Base-by-base conservation (phyloP, 2,113 vertebrate species). In the Piaya cayana region DNA sequence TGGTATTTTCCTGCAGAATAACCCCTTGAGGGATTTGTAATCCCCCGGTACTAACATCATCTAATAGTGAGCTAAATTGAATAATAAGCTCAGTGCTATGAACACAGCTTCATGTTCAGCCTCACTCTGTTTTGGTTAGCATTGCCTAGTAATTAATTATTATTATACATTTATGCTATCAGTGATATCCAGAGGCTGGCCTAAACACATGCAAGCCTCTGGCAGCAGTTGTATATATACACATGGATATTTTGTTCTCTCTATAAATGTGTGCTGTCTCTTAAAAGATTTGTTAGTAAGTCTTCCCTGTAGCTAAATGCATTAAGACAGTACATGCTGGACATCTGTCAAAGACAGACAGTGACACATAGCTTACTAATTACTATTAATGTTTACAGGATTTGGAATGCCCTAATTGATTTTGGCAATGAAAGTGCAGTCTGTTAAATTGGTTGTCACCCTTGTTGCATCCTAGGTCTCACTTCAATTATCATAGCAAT, bases 371-470 rank as follows among this genome's bases (percentile, higher is more conserved):
- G 77, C 79, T 91, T 79, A 47, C 86, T 88, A 88, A 93, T 94
- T 93, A 92, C 80, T 89, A 63, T 76, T 77, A 86, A 79, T 69
- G 63, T 92, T 95, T 93, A 79, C 92, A 91, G 86, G 55, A 70
- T 93, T 82, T 67, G 42, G 74, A 76, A 85, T 55, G 78, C 53
- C 26, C 22, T 89, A 93, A 93, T 93, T 87, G 88, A 95, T 95
- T 94, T 89, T 95, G 95, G 92, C 92, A 89, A 26, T 22, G 58
- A 43, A 92, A 95, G 34, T 74, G 68, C 86, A 91, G 70, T 70
- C 72, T 89, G n/a, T 65, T 80, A 91, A 96, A 96, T 91, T 79
- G 91, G 74, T 91, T 94, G 91, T 94, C 92, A 92, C 92, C 83
- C 83, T 92, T 92, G 67, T 86, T 94, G 82, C 81, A 64, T 92